Base-by-base conservation (phyloP, 2,888 invertebrate species). In the Sicus ferrugineus region DNA sequence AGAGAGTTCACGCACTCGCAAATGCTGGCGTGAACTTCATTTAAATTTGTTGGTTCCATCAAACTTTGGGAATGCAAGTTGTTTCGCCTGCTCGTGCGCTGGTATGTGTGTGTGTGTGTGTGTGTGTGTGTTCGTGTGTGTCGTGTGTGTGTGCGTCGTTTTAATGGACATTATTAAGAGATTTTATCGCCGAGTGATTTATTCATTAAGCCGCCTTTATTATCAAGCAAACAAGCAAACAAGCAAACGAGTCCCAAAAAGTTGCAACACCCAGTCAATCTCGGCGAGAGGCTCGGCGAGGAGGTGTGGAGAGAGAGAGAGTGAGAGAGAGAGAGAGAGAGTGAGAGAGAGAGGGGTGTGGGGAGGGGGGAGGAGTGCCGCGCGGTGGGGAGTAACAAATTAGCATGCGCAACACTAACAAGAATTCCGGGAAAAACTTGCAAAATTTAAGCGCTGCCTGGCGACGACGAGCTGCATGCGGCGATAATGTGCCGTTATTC, bases 141-240 rank as follows among this genome's bases (percentile, higher is more conserved):
- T 59, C n/a, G 26, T 30, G 50, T 16, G 59, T 58, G 67, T 19
- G 58, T 72, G 70, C 73, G 74, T 74, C 70, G 73, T 72, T 69
- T 81, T 81, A 81, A 80, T 82, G 81, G 78, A 80, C 80, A 79
- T 81, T 82, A 83, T 82, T 83, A 83, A 84, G 79, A 82, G 83
- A 84, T 84, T 79, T 84, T 83, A 83, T 83, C 83, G 75, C 77
- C 77, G 81, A 81, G 81, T 83, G 83, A 83, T 83, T 83, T 83
- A 83, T 83, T 83, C 84, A 83, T 83, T 83, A 83, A 82, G 81
- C 80, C 79, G 78, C 83, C 83, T 83, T 82, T 82, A 83, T 83
- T 83, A 84, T 78, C 78, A 76, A 77, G 77, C 78, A 80, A 81
- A 80, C 78, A 77, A 77, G 70, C 78, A 77, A 73, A 61, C 46